Conservation (phyloP, 2,888 invertebrate species). For the Boloria euphrosyne region DNA sequence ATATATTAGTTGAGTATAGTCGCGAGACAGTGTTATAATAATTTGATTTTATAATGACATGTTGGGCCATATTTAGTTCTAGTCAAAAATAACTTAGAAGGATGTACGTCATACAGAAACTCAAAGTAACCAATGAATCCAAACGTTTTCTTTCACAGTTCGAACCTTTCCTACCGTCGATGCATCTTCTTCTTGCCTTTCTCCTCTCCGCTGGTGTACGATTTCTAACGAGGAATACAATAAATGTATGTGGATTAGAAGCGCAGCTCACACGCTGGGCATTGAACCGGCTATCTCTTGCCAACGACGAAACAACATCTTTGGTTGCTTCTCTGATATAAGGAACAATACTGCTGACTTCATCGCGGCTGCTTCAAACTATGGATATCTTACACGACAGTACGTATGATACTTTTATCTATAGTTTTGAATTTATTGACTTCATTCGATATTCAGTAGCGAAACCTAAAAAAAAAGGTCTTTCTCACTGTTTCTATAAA, state of each 20-base stretch:
- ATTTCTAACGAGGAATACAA: constrained; percentile 71
- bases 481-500: no score
- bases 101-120: no score
- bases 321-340: constrained; percentile 82
- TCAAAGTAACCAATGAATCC: no score
- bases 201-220: constrained; percentile 84
- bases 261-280: constrained; percentile 80
- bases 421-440: neutral
- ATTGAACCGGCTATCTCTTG: constrained; percentile 83
- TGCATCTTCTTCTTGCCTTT: constrained; percentile 55
- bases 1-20: no score
- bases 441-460: no score
- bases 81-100: no score
- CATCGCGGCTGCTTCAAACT: constrained; percentile 83
- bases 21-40: no score
- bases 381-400: constrained; percentile 84
- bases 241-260: constrained; percentile 84
- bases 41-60: no score
- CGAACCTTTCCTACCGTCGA: constrained; percentile 56
- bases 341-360: constrained; percentile 78
- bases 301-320: constrained; percentile 62
- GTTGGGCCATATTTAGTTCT: no score
- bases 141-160: constrained; percentile 53
- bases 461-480: no score
- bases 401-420: constrained; percentile 58